A percentile compares a stretch with the other conserved stretches of the same genome.
Evolutionary conservation across 2,888 invertebrate genomes (phyloP).

Genomic region (Pristionchus arcanus): DNA sequence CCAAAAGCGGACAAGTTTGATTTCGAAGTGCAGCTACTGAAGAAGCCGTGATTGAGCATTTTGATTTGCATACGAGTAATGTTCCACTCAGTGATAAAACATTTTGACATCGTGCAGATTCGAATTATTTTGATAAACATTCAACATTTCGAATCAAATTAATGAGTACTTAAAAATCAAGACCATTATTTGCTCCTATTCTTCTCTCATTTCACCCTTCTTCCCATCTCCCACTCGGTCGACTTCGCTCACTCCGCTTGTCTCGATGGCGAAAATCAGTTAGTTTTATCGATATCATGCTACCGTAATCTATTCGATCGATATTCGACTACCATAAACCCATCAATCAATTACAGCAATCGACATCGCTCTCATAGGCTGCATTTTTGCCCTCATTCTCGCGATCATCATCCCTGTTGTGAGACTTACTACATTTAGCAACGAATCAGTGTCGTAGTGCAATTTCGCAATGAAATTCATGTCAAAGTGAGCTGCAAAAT

Average conservation of each 20-base stretch:
- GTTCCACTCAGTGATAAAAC: not conserved
- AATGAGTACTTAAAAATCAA: no score
- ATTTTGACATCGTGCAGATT: not conserved
- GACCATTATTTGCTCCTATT: not conserved
- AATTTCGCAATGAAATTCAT: not conserved
- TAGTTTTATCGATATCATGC: not conserved
- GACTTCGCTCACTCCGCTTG: not conserved
- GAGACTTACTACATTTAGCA: not conserved
- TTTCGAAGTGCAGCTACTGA: conserved; percentile 22
- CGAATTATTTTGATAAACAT: not conserved
- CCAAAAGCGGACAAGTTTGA: not conserved
- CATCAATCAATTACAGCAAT: conserved; percentile 4
- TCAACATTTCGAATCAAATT: not conserved
- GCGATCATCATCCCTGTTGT: conserved; percentile 8
- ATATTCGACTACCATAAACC: not conserved
- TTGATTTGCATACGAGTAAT: no score
- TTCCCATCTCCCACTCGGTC: not conserved
- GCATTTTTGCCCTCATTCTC: not conserved
- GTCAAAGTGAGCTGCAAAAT: conserved; percentile 10
- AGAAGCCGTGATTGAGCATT: not conserved
- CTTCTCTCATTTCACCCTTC: not conserved
- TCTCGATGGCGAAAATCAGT: not conserved
- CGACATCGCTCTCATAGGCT: conserved; percentile 35
- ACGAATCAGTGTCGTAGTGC: not conserved
- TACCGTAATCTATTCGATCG: not conserved